Conservation (phyloP, 92 coral and sea anemone species). For the Pocillopora meandrina region DNA sequence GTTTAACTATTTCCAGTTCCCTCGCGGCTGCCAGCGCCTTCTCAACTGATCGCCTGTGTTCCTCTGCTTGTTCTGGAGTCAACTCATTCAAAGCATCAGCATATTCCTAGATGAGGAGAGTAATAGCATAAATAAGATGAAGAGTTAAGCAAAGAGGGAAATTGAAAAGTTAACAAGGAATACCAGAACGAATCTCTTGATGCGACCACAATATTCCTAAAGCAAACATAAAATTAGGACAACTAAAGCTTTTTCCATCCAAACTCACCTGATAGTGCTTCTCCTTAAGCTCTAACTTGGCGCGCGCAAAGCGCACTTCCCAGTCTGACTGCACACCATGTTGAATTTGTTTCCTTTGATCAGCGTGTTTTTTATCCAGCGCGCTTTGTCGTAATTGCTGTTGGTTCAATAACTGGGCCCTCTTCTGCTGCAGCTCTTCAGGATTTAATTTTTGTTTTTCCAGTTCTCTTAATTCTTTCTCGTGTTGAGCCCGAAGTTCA, state of each 20-base stretch:
- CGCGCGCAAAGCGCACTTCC: constrained; percentile 98
- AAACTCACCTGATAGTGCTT: constrained; percentile 93
- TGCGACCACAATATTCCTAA: not conserved
- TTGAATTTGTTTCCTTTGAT: constrained; percentile 83
- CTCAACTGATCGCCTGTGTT: constrained; percentile 94
- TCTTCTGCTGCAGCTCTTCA: constrained; percentile 84
- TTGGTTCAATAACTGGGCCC: constrained; percentile 89
- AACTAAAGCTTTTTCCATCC: not conserved
- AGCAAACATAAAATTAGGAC: not conserved
- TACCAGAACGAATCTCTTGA: not conserved
- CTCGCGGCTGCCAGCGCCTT: constrained; percentile 97
- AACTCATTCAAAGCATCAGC: constrained; percentile 93
- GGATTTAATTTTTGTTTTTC: constrained; percentile 74
- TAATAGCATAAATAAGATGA: not conserved
- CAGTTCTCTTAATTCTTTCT: constrained; percentile 75
- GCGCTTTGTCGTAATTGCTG: constrained; percentile 93
- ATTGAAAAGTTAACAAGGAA: too few relatives aligned
- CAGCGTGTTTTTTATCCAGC: constrained; percentile 87
- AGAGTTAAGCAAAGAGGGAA: not conserved
- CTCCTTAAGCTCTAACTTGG: constrained; percentile 94
- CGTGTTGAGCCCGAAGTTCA: constrained; percentile 74
- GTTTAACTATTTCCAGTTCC: constrained; percentile 92
- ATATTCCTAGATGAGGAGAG: constrained; percentile 73
- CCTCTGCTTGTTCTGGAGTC: constrained; percentile 98
- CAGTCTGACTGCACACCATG: constrained; percentile 92